A percentile compares a stretch with the other conserved stretches of the same genome.
These are phyloP conservation scores for Lycia hirtaria DNA, from an alignment of 2,888 invertebrate genomes.

Conservation along the genomic window DNA sequence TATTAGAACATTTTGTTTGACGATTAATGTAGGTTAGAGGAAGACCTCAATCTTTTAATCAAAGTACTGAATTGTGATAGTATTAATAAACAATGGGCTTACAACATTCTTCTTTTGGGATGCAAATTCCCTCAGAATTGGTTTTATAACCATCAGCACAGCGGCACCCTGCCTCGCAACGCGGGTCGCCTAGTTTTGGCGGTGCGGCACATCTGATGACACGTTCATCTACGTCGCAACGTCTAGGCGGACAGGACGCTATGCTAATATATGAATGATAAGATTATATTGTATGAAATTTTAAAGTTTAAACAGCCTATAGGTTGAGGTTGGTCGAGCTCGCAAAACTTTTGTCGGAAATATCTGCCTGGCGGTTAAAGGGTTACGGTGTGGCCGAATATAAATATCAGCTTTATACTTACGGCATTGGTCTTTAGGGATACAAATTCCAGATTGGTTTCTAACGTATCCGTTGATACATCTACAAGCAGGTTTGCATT, in stretches of 20 bases:
- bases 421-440: constrained; percentile 46
- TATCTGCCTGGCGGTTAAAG: too few relatives aligned
- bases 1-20: too few relatives aligned
- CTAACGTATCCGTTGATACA: constrained; percentile 49
- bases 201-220: constrained; percentile 42
- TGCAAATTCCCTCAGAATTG: constrained; percentile 38
- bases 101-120: constrained; percentile 44
- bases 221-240: constrained; percentile 46
- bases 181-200: constrained; percentile 49
- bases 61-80: too few relatives aligned
- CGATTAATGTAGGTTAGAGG: too few relatives aligned
- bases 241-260: constrained; percentile 41
- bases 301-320: too few relatives aligned
- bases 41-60: too few relatives aligned
- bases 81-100: constrained; percentile 26
- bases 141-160: constrained; percentile 49
- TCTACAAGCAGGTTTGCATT: constrained; percentile 50
- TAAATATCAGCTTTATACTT: constrained; percentile 27
- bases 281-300: too few relatives aligned
- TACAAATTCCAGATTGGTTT: constrained; percentile 42
- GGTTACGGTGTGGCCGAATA: too few relatives aligned
- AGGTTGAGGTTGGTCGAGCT: too few relatives aligned
- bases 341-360: too few relatives aligned
- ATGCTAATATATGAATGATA: too few relatives aligned
- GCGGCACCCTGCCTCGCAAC: constrained; percentile 49